phyloP scores from a whole-genome alignment of 2,888 invertebrate genomes.

The Glyphotaelius pellucidus region DNA sequence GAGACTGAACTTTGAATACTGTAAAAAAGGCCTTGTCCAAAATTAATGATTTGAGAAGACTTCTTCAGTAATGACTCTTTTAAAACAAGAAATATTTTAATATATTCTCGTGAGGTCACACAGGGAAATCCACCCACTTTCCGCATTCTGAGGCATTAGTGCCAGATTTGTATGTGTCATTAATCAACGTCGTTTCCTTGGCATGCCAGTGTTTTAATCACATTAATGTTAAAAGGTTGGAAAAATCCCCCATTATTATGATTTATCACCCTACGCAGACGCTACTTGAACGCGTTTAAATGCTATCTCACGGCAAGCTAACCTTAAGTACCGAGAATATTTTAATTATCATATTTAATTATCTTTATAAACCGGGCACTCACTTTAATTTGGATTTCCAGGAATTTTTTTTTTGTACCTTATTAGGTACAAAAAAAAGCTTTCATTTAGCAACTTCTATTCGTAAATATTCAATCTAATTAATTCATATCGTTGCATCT shows the following conservation, averaged over 20 bases:
- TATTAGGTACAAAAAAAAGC: too few relatives aligned
- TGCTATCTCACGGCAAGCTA: conserved; percentile 22
- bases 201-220: not conserved
- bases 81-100: not conserved
- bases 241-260: conserved; percentile 7
- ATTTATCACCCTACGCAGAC: conserved; percentile 3
- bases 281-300: conserved; percentile 3
- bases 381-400: too few relatives aligned
- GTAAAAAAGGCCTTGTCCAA: not conserved
- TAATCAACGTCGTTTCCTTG: conserved; percentile 25
- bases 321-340: not conserved
- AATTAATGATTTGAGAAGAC: not conserved
- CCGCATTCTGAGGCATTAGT: not conserved
- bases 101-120: not conserved
- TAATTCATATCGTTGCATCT: too few relatives aligned
- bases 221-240: conserved; percentile 21
- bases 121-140: not conserved
- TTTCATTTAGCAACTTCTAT: too few relatives aligned
- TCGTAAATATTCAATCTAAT: too few relatives aligned
- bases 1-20: too few relatives aligned
- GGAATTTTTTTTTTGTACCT: too few relatives aligned
- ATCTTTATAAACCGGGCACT: not conserved
- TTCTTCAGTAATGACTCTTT: not conserved
- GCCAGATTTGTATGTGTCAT: not conserved
- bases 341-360: not conserved